phyloP scores from a whole-genome alignment of 2,888 invertebrate genomes.

The Nebria brevicollis region DNA sequence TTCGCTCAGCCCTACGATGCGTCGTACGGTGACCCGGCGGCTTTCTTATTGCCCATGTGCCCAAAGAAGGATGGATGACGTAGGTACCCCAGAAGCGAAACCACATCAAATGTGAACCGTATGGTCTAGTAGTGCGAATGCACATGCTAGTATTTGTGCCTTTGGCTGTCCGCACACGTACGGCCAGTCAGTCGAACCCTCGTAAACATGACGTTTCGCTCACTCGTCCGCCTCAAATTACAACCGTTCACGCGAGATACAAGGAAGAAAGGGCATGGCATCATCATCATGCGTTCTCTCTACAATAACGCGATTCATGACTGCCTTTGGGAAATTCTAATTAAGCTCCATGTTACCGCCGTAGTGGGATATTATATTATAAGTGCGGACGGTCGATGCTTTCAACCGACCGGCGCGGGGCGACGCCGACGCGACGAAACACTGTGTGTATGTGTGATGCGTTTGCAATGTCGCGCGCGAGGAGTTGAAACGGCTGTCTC shows the following conservation, averaged over 20 bases:
- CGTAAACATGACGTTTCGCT: conserved; percentile 22
- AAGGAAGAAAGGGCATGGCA: background rate
- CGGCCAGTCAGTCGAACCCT: conserved; percentile 28
- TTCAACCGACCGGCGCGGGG: background rate
- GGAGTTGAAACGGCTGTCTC: background rate
- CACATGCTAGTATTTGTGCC: conserved; percentile 21
- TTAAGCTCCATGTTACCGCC: conserved; percentile 29
- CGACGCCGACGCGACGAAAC: background rate
- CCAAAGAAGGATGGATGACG: background rate
- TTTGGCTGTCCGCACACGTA: conserved; percentile 22
- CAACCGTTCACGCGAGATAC: conserved; percentile 12
- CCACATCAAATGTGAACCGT: conserved; percentile 19
- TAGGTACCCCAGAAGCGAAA: background rate
- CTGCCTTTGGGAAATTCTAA: conserved; percentile 35
- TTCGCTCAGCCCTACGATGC: conserved; percentile 46
- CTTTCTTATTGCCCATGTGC: conserved; percentile 10
- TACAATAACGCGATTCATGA: conserved; percentile 23
- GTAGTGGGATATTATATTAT: background rate
- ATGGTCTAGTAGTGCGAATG: conserved; percentile 9
- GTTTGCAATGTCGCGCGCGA: background rate
- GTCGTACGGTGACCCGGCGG: conserved; percentile 3
- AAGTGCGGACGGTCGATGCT: background rate
- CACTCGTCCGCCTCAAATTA: conserved; percentile 17
- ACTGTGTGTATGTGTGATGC: background rate
- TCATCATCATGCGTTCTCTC: background rate